Conservation (phyloP, 2,113 vertebrate species). For the Otus sunia region DNA sequence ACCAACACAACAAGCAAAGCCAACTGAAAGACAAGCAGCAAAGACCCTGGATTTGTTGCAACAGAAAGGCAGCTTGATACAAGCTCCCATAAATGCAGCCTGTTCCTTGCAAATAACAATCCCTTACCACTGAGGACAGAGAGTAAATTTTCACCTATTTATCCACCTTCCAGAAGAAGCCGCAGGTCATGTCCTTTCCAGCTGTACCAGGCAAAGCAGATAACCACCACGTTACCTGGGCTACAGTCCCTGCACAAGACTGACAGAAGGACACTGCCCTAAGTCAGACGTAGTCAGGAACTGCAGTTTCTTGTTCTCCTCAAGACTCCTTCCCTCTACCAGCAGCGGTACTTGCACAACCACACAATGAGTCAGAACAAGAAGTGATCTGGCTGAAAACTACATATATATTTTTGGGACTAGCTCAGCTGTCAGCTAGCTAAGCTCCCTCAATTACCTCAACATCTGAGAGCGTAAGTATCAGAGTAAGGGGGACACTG, state of each 20-base stretch:
- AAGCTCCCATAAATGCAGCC: not conserved
- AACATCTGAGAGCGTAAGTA: not conserved
- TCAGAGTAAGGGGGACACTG: not conserved
- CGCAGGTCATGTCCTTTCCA: not conserved
- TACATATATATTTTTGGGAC: not conserved
- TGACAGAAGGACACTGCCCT: not conserved
- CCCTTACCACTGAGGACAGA: not conserved
- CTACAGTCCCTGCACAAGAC: not conserved
- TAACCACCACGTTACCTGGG: fast-evolving
- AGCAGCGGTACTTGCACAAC: not conserved
- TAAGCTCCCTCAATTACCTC: not conserved
- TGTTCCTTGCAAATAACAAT: not conserved
- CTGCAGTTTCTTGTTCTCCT: not conserved
- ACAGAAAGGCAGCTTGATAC: not conserved
- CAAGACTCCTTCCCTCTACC: not conserved
- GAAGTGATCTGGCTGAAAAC: not conserved
- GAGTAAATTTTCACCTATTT: not conserved
- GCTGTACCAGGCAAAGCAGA: not conserved
- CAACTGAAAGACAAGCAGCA: not conserved
- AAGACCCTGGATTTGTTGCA: not conserved
- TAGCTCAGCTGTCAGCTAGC: not conserved
- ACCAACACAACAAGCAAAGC: not conserved
- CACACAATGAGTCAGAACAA: not conserved
- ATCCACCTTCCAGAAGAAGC: not conserved
- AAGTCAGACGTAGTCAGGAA: not conserved